Base-by-base conservation (phyloP, 1,140 invertebrate species). In the Luehdorfia chinensis region DNA sequence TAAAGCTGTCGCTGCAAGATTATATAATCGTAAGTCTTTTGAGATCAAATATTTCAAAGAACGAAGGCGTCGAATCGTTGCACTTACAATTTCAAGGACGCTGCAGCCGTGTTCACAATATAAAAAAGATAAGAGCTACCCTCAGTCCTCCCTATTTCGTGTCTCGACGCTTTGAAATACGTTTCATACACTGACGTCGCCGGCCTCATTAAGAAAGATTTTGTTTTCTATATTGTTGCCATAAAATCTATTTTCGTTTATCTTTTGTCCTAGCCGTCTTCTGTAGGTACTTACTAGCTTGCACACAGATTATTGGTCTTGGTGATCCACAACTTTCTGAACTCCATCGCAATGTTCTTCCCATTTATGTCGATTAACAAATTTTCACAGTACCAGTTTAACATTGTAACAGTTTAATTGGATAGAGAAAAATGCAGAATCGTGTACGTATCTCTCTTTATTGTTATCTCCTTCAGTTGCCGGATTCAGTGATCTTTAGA, bases 61-160 rank as follows among this genome's bases (percentile, higher is more conserved):
- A 28, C 5, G 25, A 28, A 30, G 39, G 39, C 25, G 39, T 43
- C 39, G 39, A 28, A 43, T 43, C 39, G 39, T 30, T 43, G 39
- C 39, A 43, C 53, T 54, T 46, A 43, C 33, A 41, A 55, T 57
- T 47, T 57, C 46, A 45, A 57, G 55, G 39, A 16, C 39, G 13
- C 49, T 47, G 55, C 50, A 47, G 13, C 48, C 23, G 4, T 13
- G 48, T 47, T 54, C 37, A 43, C 32, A 50, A 57, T 49, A 55
- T 9, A 31, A 59, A 51, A 53, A 58, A 53, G 50, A 58, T 50
- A 47, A 50, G 49, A 48, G 49, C 30, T 23, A 41, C 50, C 43
- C 51, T 54, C 50, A 13, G 34, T 32, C 31, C 48, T 31, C 47
- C 45, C 55, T 37, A 11, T 19, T 37, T 9, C 33, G 16, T 44